Evolutionary conservation across 2,113 vertebrate genomes (phyloP), one percentile per base, ranked within the genome.

Genomic region (Psittacula cyanocephala): DNA sequence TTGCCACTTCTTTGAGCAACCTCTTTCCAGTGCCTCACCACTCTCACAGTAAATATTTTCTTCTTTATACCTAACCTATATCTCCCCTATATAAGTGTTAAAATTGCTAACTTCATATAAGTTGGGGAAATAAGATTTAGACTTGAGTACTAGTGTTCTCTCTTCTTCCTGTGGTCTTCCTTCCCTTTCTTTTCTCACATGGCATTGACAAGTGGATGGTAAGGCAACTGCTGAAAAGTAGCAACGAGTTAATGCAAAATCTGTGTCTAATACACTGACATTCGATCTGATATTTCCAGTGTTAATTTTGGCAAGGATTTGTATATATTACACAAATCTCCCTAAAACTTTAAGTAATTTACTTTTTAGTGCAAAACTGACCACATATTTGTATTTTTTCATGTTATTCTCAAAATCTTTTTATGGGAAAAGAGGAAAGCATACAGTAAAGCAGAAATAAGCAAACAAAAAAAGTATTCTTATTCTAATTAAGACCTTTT

Each of bases 211-310:
- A 86, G 22, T 11, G 2, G 7, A 49, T 17, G 4, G 11, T 9
- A 68, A 49, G 12, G 6, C 16, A 63, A 25, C 5, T 4, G 1
- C 22, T 15, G 7, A 3, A 44, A 4, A 72, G 24, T 3, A 47
- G 20, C 2, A 4, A 75, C 35, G 43, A 39, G 10, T 41, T 67
- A 8, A 1, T 24, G 4, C 29, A 28, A 81, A 81, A 9, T 39
- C 31, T 28, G 5, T 46, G 12, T 69, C 52, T 53, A 83, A 41
- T 3, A 82, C 89, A 39, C 39, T 19, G 19, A 10, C 5, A 69
- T 55, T 64, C 8, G 46, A 16, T 31, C 13, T 63, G 53, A 62
- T 37, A 71, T 24, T 79, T 87, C 28, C 20, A 52, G 11, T 33
- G 14, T 69, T 25, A 44, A 8, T 50, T 65, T 63, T 69, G 55